Evolutionary conservation across 2,113 vertebrate genomes (phyloP).

Genomic region (Tringa solitaria): DNA sequence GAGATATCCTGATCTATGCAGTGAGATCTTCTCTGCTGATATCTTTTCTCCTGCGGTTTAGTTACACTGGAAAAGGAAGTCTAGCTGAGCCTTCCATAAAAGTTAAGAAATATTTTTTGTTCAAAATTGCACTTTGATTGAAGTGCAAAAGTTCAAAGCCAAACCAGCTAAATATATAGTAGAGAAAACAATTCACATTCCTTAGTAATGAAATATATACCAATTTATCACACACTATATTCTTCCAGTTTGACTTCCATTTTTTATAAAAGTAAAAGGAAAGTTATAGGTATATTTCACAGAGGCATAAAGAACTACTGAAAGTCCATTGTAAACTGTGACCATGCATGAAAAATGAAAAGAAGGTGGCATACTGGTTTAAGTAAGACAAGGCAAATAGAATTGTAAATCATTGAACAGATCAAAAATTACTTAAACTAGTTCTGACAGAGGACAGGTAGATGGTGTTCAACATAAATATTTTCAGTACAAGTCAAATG

Average conservation of each 20-base stretch:
- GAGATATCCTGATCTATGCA: neutral
- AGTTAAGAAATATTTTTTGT: conserved; percentile 50
- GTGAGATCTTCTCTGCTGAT: conserved; percentile 2
- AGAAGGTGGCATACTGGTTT: neutral
- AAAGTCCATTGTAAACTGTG: neutral
- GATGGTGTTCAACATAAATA: neutral
- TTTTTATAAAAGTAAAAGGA: conserved; percentile 50
- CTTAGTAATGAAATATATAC: conserved; percentile 65
- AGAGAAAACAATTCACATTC: conserved; percentile 46
- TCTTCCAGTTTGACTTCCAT: conserved; percentile 52
- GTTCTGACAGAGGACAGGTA: neutral
- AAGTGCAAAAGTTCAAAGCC: conserved; percentile 65
- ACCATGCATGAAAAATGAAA: neutral
- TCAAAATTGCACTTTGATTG: conserved; percentile 68
- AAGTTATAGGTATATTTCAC: conserved; percentile 47
- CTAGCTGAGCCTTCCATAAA: conserved; percentile 38
- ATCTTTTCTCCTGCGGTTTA: neutral
- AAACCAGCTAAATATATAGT: conserved; percentile 56
- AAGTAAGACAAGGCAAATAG: neutral
- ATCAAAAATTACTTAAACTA: neutral
- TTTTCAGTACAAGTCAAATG: neutral
- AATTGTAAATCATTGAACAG: neutral
- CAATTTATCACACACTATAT: conserved; percentile 56
- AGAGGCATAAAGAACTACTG: neutral
- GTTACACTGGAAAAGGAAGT: conserved; percentile 5